A percentile compares a stretch with the other conserved stretches of the same genome.
phyloP scores from a whole-genome alignment of 1,140 invertebrate species.

The Hypsibius dujardini region DNA sequence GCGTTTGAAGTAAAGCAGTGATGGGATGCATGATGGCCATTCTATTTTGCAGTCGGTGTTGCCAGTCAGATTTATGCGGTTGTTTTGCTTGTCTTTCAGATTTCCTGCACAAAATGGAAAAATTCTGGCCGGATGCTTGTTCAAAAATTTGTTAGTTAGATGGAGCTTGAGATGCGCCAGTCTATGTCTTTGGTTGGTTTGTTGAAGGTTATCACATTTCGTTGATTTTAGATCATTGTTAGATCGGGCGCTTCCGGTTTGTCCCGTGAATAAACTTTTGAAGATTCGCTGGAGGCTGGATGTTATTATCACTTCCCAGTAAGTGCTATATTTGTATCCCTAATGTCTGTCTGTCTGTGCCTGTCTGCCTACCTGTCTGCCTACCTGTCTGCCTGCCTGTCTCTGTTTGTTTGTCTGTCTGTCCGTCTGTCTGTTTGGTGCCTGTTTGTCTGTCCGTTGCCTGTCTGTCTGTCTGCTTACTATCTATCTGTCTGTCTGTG shows the following conservation, averaged over 20 bases:
- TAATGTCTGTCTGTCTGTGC: background rate
- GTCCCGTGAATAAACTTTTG: background rate
- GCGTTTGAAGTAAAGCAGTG: background rate
- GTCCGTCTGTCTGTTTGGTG: too few relatives aligned
- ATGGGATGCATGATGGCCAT: background rate
- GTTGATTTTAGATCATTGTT: background rate
- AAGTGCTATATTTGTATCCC: constrained; percentile 4
- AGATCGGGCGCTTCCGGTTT: background rate
- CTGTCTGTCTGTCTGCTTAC: too few relatives aligned
- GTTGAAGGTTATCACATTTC: background rate
- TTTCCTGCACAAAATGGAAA: background rate
- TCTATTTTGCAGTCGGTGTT: background rate
- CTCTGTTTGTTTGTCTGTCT: background rate
- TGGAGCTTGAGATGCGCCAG: background rate
- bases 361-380: background rate
- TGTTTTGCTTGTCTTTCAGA: background rate
- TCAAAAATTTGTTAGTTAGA: background rate
- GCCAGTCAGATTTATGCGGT: too few relatives aligned
- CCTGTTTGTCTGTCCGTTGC: too few relatives aligned
- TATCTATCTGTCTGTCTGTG: too few relatives aligned
- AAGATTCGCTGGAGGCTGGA: background rate
- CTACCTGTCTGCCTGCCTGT: background rate
- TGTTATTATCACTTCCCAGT: constrained; percentile 13
- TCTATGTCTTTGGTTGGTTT: background rate
- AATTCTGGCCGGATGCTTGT: background rate